Percentiles rank a stretch among this genome's conserved stretches.
These are phyloP conservation scores for Python bivittatus DNA, from an alignment of 2,113 vertebrate species.

Conservation along the genomic window DNA sequence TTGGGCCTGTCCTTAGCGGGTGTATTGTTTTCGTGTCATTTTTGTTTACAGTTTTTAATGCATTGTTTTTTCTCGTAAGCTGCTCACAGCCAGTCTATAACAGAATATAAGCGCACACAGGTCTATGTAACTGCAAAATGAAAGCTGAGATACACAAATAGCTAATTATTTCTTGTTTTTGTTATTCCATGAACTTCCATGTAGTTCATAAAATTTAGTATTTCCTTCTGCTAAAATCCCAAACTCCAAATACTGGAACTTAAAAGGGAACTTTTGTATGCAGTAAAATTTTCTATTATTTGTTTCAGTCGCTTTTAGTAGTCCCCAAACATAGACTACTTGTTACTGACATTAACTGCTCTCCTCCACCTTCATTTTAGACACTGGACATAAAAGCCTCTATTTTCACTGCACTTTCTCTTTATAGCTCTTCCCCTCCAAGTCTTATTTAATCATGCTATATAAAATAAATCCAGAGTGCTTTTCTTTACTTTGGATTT, in stretches of 20 bases:
- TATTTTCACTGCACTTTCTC: background rate
- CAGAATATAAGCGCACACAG: background rate
- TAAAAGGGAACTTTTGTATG: background rate
- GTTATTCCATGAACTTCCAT: background rate
- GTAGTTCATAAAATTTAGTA: background rate
- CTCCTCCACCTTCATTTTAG: background rate
- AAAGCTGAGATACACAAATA: background rate
- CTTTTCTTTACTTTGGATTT: background rate
- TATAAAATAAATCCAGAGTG: background rate
- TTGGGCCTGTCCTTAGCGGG: background rate
- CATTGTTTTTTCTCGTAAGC: background rate
- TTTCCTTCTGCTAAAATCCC: background rate
- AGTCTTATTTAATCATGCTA: background rate
- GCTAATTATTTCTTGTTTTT: background rate
- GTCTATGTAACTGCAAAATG: background rate
- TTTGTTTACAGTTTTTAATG: background rate
- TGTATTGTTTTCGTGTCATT: background rate
- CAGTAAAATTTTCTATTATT: background rate
- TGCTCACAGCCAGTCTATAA: background rate
- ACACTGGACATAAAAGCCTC: background rate
- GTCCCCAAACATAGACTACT: background rate
- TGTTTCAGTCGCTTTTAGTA: background rate
- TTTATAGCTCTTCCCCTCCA: background rate
- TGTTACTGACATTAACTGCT: background rate
- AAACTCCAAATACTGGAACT: background rate